Base-by-base conservation (phyloP, 30 jellyfish, hydroid and myxozoan species). In the Clytia hemisphaerica region DNA sequence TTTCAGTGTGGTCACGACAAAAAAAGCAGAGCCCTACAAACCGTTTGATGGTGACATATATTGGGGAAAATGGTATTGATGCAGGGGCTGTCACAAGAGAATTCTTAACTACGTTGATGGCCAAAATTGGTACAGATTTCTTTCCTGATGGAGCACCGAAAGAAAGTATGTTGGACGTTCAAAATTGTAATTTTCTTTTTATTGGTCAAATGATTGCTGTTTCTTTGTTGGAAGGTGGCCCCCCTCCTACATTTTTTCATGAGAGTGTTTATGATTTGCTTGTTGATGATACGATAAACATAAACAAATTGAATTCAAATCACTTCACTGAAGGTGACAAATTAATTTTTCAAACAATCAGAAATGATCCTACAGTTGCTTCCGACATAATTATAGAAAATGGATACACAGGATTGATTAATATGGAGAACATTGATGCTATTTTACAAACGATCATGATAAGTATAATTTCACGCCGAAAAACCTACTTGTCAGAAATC, bases 201-300 rank as follows among this genome's bases (percentile, higher is more conserved):
- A 22, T 71, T 60, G 72, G 81, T 21, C 79, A 75, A 47, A 60
- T 75, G 26, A 45, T 62, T 35, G 36, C 80, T 47, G 72, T 50
- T 36, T 46, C 63, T 45, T 38, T 75, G 33, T 79, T 80, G 37
- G 73, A 75, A 34, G 88, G 88, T 37, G 80, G 80, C 57, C 77
- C 72, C 40, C 67, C 67, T 33, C 73, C 88, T 22, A 60, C 33
- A 25, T 75, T 75, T 61, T 37, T 75, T 31, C 58, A 30, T 37
- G 14, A 16, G 5, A 35, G 31, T 16, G 28, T 61, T 26, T 57
- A 22, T 26, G 31, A 18, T 16, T 29, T 33, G 26, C 19, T 21
- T 4, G n/a, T 61, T 15, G 75, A 14, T 61, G 26, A 7, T 61
- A 62, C 31, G 9, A 1, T 61, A 9, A 34, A 61, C 29, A 61